phyloP scores from a whole-genome alignment of 1,140 invertebrate genomes.

The Meloidogyne floridensis region DNA sequence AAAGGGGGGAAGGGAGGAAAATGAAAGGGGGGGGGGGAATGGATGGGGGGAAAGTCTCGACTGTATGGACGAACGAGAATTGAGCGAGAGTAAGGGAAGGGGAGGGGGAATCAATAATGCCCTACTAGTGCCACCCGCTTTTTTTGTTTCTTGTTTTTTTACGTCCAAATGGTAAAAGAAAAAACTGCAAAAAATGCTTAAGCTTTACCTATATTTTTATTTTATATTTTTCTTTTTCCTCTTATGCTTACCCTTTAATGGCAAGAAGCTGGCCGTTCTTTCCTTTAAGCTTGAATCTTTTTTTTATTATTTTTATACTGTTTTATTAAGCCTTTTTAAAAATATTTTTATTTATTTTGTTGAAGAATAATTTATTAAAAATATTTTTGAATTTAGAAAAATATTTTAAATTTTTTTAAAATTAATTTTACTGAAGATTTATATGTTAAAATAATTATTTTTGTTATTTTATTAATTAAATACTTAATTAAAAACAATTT shows the following conservation, averaged over 20 bases:
- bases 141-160: not conserved
- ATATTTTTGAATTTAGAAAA: not conserved
- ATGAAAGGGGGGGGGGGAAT: too few species aligned
- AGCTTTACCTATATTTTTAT: not conserved
- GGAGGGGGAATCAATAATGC: not conserved
- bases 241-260: not conserved
- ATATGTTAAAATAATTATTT: not conserved
- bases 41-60: too few species aligned
- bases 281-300: not conserved
- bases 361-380: too few species aligned
- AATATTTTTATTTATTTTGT: too few species aligned
- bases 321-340: too few species aligned
- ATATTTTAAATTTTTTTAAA: not conserved
- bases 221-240: not conserved
- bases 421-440: not conserved
- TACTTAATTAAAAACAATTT: not conserved
- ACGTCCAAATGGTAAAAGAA: slow-evolving; percentile 2
- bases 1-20: not conserved
- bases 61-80: too few species aligned
- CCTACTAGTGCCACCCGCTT: not conserved
- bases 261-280: not conserved
- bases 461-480: not conserved
- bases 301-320: not conserved
- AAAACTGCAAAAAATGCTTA: not conserved
- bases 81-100: not conserved